These are phyloP conservation scores for Odontophorus gujanensis DNA, from an alignment of 2,113 vertebrate genomes.

Conservation along the genomic window DNA sequence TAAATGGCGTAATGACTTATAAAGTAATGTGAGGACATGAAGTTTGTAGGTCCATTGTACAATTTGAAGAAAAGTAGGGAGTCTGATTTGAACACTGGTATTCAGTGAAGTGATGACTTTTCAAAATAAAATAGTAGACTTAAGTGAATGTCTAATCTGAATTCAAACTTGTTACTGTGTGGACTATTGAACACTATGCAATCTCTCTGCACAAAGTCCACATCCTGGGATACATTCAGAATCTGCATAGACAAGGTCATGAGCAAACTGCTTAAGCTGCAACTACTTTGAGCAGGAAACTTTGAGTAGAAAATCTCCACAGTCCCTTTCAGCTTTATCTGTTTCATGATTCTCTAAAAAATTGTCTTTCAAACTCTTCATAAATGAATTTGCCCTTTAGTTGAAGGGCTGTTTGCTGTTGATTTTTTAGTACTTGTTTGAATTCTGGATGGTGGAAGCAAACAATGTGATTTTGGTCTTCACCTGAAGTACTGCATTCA, in stretches of 20 bases:
- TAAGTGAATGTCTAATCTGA: background rate
- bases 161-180: background rate
- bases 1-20: accelerated
- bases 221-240: background rate
- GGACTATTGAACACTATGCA: background rate
- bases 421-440: background rate
- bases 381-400: background rate
- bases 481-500: no score
- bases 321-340: background rate
- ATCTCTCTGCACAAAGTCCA: background rate
- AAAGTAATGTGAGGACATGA: background rate
- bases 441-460: background rate
- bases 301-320: background rate
- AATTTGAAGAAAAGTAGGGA: background rate
- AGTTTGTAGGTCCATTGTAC: background rate
- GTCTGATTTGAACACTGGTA: background rate
- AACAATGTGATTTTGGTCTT: background rate
- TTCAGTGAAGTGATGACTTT: background rate
- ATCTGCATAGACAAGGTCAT: background rate
- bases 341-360: background rate
- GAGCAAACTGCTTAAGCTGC: background rate
- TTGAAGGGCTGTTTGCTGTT: background rate
- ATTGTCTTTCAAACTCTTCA: background rate
- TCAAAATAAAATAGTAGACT: background rate
- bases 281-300: background rate